These are phyloP conservation scores for Sebastes elongatus DNA, from an alignment of 2,797 vertebrate genomes.

Conservation along the genomic window DNA sequence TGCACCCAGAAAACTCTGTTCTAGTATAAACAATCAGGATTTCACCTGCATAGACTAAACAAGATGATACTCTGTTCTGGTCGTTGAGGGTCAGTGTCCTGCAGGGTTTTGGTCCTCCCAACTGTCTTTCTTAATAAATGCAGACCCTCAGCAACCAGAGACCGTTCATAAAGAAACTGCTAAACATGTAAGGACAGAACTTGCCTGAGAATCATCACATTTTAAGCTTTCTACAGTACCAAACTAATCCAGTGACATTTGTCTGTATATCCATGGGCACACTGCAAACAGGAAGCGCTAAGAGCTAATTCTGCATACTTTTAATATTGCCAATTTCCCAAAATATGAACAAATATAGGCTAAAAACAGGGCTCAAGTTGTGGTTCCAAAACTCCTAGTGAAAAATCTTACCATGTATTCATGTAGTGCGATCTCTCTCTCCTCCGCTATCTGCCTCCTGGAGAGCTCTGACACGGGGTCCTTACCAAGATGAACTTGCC, in stretches of 20 bases:
- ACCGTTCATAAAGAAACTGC: not conserved
- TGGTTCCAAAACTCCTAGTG: not conserved
- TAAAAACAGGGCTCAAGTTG: not conserved
- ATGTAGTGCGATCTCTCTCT: slow-evolving; percentile 71
- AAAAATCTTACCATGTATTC: slow-evolving; percentile 83
- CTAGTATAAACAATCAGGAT: not conserved
- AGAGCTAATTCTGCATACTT: not conserved
- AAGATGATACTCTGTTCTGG: too few relatives aligned
- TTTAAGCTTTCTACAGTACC: too few relatives aligned
- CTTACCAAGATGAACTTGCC: slow-evolving; percentile 86
- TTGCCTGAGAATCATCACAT: too few relatives aligned
- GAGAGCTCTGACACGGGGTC: slow-evolving; percentile 76
- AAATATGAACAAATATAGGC: not conserved
- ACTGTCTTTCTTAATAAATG: not conserved
- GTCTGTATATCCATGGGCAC: not conserved
- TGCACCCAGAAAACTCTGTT: not conserved
- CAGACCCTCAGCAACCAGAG: not conserved
- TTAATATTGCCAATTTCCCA: not conserved
- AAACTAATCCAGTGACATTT: not conserved
- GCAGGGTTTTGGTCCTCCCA: too few relatives aligned
- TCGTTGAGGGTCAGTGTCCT: too few relatives aligned
- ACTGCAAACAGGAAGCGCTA: not conserved
- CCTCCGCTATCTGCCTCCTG: slow-evolving; percentile 80
- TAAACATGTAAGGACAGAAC: not conserved
- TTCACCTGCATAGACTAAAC: not conserved